phyloP scores from a whole-genome alignment of 1,140 invertebrate species.

The Drosophila lacertosa region DNA sequence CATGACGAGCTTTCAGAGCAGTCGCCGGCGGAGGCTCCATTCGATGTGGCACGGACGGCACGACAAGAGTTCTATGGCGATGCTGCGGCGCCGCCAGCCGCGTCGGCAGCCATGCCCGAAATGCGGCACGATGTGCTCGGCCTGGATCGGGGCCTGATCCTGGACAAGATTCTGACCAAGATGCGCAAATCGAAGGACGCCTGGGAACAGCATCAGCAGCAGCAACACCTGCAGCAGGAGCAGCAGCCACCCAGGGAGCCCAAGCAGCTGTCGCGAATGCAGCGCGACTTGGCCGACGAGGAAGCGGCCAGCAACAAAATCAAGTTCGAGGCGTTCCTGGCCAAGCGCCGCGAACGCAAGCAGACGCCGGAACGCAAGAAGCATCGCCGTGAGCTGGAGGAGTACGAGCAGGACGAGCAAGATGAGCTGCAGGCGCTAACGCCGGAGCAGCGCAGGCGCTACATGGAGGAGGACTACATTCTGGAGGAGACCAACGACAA shows the following conservation, averaged over 20 bases:
- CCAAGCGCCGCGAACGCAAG: conserved; percentile 47
- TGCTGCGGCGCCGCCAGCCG: neutral
- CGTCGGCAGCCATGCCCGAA: conserved; percentile 78
- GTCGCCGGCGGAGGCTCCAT: conserved; percentile 71
- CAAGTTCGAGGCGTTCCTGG: conserved; percentile 52
- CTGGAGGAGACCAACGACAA: conserved; percentile 25
- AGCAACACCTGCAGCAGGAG: conserved; percentile 6
- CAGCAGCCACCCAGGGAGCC: neutral
- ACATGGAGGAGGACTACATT: conserved; percentile 42
- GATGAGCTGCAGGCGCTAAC: conserved; percentile 18
- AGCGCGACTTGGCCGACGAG: conserved; percentile 14
- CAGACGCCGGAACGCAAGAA: conserved; percentile 63
- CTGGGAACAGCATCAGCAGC: conserved; percentile 80
- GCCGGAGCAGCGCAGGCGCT: conserved; percentile 7
- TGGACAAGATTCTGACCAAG: conserved; percentile 85
- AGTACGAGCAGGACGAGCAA: conserved; percentile 11
- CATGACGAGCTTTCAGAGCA: neutral
- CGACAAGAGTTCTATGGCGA: conserved; percentile 45
- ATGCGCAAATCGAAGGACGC: conserved; percentile 85
- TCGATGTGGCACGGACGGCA: conserved; percentile 30
- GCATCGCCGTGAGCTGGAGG: conserved; percentile 21
- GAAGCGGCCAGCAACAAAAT: neutral
- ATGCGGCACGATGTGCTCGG: conserved; percentile 90
- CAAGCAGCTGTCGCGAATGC: conserved; percentile 2
- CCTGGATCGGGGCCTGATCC: conserved; percentile 87